Evolutionary conservation across 2,113 vertebrate genomes (phyloP), one percentile per base, ranked within the genome.

Genomic region (Hippocampus abdominalis): DNA sequence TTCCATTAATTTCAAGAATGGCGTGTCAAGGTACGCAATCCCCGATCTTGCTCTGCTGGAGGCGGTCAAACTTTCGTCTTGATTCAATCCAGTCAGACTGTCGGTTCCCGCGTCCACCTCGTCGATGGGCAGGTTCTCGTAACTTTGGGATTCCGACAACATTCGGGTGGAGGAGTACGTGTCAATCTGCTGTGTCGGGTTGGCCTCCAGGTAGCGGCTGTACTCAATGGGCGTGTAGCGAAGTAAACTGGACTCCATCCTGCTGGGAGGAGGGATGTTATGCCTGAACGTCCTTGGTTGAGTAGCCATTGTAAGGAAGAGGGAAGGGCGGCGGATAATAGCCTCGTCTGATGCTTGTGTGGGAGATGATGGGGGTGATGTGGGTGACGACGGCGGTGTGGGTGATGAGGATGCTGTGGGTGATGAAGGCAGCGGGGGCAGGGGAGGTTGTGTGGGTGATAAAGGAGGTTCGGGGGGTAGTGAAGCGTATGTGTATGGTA

Each of bases 1-100:
- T 77, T 97, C 95, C 92, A 96, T 79, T 64, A 98, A 95, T 76
- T 92, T 94, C 74, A 94, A 93, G 83, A 95, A 97, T 0, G 96
- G 96, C 0, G 93, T 93, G 80, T 94, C 94, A 4, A 89, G 88
- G 73, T 81, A 88, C 51, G 85, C 61, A 3, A 80, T 51, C 66
- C 66, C 77, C 29, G 87, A 73, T 74, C 80, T 80, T 12, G 71
- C 46, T 44, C 1, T 64, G 29, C 40, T 74, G 13, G 69, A 53
- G 2, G 36, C 16, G 13, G 68, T 51, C 12, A 75, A 73, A 36
- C 82, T 46, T 64, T 70, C 69, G 46, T 83, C 77, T 63, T 66
- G 68, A 66, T 27, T 68, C 8, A 75, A 53, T 51, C 0, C n/a
- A 8, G 29, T 46, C 18, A 79, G 54, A 69, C 67, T 25, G 40